phyloP scores from a whole-genome alignment of 2,113 vertebrate species.

The Ginglymostoma cirratum region DNA sequence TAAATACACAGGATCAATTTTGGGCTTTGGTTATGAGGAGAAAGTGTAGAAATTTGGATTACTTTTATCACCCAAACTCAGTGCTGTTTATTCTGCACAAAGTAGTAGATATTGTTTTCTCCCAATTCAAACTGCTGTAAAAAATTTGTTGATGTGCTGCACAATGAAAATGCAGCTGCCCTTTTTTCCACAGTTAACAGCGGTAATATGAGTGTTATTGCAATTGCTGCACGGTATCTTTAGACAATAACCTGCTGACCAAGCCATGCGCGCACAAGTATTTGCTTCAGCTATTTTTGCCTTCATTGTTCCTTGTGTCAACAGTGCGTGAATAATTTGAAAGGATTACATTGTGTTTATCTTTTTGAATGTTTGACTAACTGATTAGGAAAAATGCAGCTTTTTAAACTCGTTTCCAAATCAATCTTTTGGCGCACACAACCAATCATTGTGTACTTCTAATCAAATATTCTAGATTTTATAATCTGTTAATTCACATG shows the following conservation, averaged over 20 bases:
- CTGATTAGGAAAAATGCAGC: not conserved
- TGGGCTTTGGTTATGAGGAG: not conserved
- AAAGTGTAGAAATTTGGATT: not conserved
- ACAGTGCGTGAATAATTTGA: not conserved
- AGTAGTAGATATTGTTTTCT: not conserved
- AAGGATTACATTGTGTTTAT: not conserved
- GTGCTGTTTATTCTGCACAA: not conserved
- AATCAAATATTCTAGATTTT: not conserved
- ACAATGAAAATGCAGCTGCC: not conserved
- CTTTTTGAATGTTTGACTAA: not conserved
- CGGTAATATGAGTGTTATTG: not conserved
- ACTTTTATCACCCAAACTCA: not conserved
- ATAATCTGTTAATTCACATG: not conserved
- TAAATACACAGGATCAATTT: not conserved
- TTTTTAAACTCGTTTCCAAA: not conserved
- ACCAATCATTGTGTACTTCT: not conserved
- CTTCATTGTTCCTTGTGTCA: not conserved
- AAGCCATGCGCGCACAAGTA: not conserved
- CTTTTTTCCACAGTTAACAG: not conserved
- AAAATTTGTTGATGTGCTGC: not conserved
- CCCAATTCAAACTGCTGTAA: not conserved
- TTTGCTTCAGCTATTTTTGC: constrained; percentile 15
- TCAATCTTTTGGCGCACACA: not conserved
- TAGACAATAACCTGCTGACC: constrained; percentile 15
- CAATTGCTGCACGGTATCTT: not conserved